A percentile compares a stretch with the other conserved stretches of the same genome.
These are phyloP conservation scores for Leptopilina myrica DNA, from an alignment of 2,888 invertebrate genomes.

Conservation along the genomic window DNA sequence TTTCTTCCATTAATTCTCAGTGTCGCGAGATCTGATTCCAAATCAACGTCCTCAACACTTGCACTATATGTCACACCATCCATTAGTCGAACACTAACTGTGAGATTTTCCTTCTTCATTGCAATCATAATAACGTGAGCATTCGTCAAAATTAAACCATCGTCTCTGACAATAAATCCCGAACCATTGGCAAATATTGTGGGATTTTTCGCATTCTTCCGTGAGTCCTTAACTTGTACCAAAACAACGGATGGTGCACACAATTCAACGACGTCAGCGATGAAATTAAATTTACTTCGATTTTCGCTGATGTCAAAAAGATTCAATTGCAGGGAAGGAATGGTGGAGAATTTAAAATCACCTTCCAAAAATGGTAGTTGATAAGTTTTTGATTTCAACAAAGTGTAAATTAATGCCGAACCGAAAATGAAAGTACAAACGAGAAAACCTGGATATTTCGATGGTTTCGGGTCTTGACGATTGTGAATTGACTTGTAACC, in stretches of 20 bases:
- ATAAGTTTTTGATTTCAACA: conserved; percentile 63
- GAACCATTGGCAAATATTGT: conserved; percentile 90
- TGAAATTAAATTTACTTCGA: conserved; percentile 87
- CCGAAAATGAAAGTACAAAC: conserved; percentile 60
- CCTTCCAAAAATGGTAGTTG: conserved; percentile 34
- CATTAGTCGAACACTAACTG: conserved; percentile 81
- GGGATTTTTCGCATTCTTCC: conserved; percentile 79
- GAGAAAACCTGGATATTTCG: conserved; percentile 52
- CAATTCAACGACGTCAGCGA: conserved; percentile 93
- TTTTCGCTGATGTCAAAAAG: conserved; percentile 59
- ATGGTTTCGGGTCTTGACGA: background rate
- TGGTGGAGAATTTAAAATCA: conserved; percentile 48
- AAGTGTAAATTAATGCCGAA: conserved; percentile 61
- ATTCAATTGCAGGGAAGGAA: conserved; percentile 59
- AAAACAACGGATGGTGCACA: conserved; percentile 93
- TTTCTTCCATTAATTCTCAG: conserved; percentile 86
- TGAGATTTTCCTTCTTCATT: conserved; percentile 85
- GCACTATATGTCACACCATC: conserved; percentile 87
- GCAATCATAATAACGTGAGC: conserved; percentile 98
- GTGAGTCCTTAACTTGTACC: conserved; percentile 89
- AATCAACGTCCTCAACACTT: conserved; percentile 89
- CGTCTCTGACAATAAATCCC: conserved; percentile 91
- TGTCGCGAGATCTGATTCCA: conserved; percentile 91
- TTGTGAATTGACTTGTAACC: background rate
- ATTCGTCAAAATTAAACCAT: conserved; percentile 94